Conservation (phyloP, 2,113 vertebrate species). For the Recurvirostra avosetta region DNA sequence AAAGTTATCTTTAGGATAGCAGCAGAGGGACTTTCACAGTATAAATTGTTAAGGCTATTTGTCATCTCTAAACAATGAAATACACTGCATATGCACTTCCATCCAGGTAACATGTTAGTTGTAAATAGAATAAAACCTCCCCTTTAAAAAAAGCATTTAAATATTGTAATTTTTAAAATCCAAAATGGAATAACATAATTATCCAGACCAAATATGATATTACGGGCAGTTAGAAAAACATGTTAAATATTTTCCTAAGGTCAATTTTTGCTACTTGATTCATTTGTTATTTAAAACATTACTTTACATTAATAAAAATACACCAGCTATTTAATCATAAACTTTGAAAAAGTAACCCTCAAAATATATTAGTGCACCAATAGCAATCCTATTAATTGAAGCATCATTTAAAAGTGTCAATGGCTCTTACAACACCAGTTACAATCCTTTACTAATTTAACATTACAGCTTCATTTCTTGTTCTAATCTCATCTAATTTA, state of each 20-base stretch:
- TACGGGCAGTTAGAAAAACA: neutral
- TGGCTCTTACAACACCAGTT: conserved; percentile 20
- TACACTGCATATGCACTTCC: neutral
- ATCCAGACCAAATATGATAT: neutral
- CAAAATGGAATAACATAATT: conserved; percentile 1
- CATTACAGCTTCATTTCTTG: conserved; percentile 71
- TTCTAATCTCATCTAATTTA: conserved; percentile 76
- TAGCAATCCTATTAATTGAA: conserved; percentile 57
- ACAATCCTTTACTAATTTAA: conserved; percentile 66
- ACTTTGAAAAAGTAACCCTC: conserved; percentile 38
- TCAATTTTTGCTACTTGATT: neutral
- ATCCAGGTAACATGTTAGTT: neutral
- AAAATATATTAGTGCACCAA: neutral
- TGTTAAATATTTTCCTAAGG: neutral
- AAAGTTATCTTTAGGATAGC: neutral
- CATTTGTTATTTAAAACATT: conserved; percentile 17
- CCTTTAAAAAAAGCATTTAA: conserved; percentile 4
- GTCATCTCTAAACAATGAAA: neutral
- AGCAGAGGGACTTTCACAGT: neutral
- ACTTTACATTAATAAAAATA: conserved; percentile 19
- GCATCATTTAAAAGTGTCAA: conserved; percentile 46
- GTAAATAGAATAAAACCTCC: neutral
- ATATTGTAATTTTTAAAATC: neutral
- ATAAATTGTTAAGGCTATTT: neutral
- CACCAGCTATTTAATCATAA: neutral